These are phyloP conservation scores for Dascillus cervinus DNA, from an alignment of 2,888 invertebrate genomes.

Conservation along the genomic window DNA sequence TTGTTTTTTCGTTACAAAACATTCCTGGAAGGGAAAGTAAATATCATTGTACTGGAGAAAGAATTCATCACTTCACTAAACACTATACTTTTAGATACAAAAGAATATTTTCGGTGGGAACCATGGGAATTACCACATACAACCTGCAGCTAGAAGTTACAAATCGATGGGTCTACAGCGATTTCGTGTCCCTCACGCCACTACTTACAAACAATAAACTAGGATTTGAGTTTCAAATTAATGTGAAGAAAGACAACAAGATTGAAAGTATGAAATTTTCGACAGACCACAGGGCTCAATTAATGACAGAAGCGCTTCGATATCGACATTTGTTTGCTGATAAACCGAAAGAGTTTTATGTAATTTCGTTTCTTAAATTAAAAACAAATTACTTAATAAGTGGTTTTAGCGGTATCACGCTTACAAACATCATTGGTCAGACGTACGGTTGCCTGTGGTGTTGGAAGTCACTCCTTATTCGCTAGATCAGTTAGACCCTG, in stretches of 20 bases:
- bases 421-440: conserved; percentile 96
- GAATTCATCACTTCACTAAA: neutral
- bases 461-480: conserved; percentile 90
- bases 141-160: conserved; percentile 90
- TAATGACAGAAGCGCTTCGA: conserved; percentile 85
- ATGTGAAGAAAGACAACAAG: conserved; percentile 85
- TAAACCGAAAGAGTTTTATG: conserved; percentile 69
- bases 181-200: conserved; percentile 58
- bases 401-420: conserved; percentile 58
- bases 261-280: conserved; percentile 93
- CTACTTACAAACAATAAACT: conserved; percentile 37
- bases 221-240: conserved; percentile 78
- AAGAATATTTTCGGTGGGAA: conserved; percentile 93
- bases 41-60: conserved; percentile 27
- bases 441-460: conserved; percentile 76
- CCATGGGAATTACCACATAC: conserved; percentile 93
- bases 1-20: conserved; percentile 95
- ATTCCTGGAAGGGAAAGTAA: conserved; percentile 97
- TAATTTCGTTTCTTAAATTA: conserved; percentile 39
- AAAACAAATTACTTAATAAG: conserved; percentile 9
- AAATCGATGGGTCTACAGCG: conserved; percentile 85
- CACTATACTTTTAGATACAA: conserved; percentile 66
- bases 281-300: conserved; percentile 86
- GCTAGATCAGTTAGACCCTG: conserved; percentile 85
- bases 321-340: conserved; percentile 73